Percentiles rank a stretch among this genome's conserved stretches.
These are phyloP conservation scores for Electrophaes corylata DNA, from an alignment of 2,888 invertebrate genomes.

Conservation along the genomic window DNA sequence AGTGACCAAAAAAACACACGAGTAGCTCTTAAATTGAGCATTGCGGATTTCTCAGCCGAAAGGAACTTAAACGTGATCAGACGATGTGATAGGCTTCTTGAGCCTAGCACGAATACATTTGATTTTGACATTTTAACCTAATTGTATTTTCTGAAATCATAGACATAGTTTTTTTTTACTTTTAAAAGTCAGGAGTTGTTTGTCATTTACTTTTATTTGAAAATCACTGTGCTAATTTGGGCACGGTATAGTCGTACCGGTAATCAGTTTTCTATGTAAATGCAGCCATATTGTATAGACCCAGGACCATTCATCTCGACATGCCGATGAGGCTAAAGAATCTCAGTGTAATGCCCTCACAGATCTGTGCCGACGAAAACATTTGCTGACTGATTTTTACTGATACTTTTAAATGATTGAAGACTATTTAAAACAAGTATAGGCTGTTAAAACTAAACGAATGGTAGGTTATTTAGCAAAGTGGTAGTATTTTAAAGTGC, in stretches of 20 bases:
- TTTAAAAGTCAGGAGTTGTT: too few species aligned
- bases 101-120: too few species aligned
- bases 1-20: too few species aligned
- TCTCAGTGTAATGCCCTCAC: slow-evolving; percentile 60
- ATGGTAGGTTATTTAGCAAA: slow-evolving; percentile 10
- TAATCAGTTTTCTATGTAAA: slow-evolving; percentile 10
- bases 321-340: slow-evolving; percentile 58
- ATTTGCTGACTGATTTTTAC: slow-evolving; percentile 29
- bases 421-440: slow-evolving; percentile 20
- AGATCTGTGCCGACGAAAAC: slow-evolving; percentile 46
- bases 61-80: too few species aligned
- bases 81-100: too few species aligned
- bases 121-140: too few species aligned
- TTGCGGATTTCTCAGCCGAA: too few species aligned
- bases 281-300: slow-evolving; percentile 29
- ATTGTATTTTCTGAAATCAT: too few species aligned
- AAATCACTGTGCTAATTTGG: neutral
- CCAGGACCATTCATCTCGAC: slow-evolving; percentile 62
- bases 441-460: slow-evolving; percentile 12
- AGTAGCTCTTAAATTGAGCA: too few species aligned
- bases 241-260: slow-evolving; percentile 7
- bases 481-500: slow-evolving; percentile 7
- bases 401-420: slow-evolving; percentile 24
- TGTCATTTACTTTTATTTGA: too few species aligned
- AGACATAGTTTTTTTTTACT: too few species aligned